Evolutionary conservation across 1,140 invertebrate species (phyloP).

Genomic region (Brachionus plicatilis): DNA sequence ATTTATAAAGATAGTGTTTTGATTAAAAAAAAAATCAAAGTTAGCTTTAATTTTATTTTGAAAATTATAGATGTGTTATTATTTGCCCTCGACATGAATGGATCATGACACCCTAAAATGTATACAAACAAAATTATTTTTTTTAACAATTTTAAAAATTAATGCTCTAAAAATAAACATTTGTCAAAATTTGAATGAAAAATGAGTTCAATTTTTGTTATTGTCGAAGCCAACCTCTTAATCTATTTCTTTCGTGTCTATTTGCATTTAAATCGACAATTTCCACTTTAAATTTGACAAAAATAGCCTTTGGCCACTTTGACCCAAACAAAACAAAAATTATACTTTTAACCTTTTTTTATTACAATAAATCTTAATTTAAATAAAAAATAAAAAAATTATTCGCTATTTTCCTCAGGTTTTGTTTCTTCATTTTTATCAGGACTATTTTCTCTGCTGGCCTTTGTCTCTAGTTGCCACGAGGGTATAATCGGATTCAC

Average conservation of each 20-base stretch:
- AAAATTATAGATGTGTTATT: background rate
- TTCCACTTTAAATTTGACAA: background rate
- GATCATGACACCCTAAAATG: background rate
- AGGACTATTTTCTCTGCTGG: background rate
- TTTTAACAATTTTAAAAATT: background rate
- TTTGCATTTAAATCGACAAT: background rate
- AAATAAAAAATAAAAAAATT: background rate
- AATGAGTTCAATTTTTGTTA: background rate
- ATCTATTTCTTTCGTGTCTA: constrained; percentile 11
- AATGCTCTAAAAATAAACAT: background rate
- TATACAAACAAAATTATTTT: background rate
- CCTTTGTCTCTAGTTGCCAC: constrained; percentile 27
- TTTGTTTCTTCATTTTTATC: background rate
- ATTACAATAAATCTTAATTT: background rate
- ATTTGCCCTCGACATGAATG: too few species aligned
- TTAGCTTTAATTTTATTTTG: background rate
- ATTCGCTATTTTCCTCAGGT: background rate
- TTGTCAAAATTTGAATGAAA: background rate
- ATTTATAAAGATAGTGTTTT: background rate
- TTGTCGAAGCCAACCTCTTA: background rate
- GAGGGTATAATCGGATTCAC: constrained; percentile 1
- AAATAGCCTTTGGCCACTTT: background rate
- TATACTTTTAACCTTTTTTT: background rate
- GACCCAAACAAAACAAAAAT: background rate
- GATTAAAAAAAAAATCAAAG: background rate